Conservation (phyloP, 2,113 vertebrate genomes). For the Salvelinus namaycush region DNA sequence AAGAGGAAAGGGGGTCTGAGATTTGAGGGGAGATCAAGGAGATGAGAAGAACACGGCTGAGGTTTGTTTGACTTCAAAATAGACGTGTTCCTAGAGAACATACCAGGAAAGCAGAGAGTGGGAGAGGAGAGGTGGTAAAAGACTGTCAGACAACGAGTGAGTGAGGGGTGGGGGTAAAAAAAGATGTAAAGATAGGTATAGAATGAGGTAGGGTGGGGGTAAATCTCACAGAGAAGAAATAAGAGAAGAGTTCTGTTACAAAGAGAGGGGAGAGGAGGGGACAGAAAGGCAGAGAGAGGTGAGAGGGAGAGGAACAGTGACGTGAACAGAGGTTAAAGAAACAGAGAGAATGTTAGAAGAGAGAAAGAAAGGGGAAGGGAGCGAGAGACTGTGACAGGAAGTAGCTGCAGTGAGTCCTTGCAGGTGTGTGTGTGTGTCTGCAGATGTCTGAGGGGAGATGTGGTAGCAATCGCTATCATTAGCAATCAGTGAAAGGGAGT, state of each 20-base stretch:
- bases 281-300: constrained; percentile 3
- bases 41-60: constrained; percentile 49
- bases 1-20: constrained; percentile 63
- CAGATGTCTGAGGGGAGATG: constrained; percentile 52
- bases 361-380: constrained; percentile 38
- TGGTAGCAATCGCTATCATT: constrained; percentile 61
- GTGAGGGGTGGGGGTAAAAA: constrained; percentile 57
- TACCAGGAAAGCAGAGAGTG: constrained; percentile 39
- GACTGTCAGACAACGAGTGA: constrained; percentile 35
- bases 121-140: constrained; percentile 38
- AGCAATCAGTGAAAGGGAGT: constrained; percentile 57
- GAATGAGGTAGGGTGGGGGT: constrained; percentile 9
- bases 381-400: constrained; percentile 69
- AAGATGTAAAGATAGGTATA: constrained; percentile 43
- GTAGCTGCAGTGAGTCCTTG: constrained; percentile 54
- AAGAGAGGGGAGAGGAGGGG: constrained; percentile 32
- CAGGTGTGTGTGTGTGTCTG: constrained; percentile 46
- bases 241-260: constrained; percentile 72
- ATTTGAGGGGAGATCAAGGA: constrained; percentile 62
- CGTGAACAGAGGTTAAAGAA: background rate
- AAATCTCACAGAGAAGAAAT: constrained; percentile 63
- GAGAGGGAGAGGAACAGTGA: background rate
- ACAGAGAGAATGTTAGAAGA: constrained; percentile 25
- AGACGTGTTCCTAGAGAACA: constrained; percentile 77
- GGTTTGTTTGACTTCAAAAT: constrained; percentile 60